Evolutionary conservation across 2,113 vertebrate species (phyloP), one percentile per base, ranked within the genome.

Genomic region (Prolemur simus): DNA sequence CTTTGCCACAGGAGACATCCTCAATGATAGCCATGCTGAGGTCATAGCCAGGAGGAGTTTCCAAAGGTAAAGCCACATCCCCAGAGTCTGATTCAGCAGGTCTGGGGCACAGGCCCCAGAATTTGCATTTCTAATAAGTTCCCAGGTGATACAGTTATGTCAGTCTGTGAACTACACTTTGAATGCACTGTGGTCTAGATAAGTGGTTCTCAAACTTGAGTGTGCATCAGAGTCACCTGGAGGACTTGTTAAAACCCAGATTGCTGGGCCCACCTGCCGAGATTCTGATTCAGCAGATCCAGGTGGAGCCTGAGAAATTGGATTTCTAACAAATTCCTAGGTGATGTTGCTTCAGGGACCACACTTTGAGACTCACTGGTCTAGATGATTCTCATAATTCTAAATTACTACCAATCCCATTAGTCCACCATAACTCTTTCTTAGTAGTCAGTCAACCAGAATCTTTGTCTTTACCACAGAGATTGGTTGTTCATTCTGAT

Each of bases 11-110:
- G 99, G 99, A 93, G 99, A 99, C 21, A 20, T 99, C 6, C 98
- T 99, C 49, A 99, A 99, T 68, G 99, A 99, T 98, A 99, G 99
- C 97, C 99, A 99, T 34, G 99, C 99, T 27, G 99, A 99, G 95
- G 97, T 99, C 97, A 98, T 99, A 69, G 99, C 99, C 94, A 99
- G 99, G 87, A 99, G 99, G 86, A 99, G 99, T 68, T 99, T 99
- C 96, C 97, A 99, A 96, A 99, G 99, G 99, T 99, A 97, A 98
- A 84, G 29, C 52, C 60, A 25, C 29, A 37, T 45, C 21, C 42
- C 78, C 29, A 73, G 9, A 86, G 12, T 58, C 52, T 81, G 29
- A 74, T 82, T 60, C 45, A 58, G 29, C 37, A 73, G 37, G 32
- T 68, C 20, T 45, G 20, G 29, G 45, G 2, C 29, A 5, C 6